phyloP scores from a whole-genome alignment of 2,797 vertebrate genomes.

The Pseudochaenichthys georgianus region DNA sequence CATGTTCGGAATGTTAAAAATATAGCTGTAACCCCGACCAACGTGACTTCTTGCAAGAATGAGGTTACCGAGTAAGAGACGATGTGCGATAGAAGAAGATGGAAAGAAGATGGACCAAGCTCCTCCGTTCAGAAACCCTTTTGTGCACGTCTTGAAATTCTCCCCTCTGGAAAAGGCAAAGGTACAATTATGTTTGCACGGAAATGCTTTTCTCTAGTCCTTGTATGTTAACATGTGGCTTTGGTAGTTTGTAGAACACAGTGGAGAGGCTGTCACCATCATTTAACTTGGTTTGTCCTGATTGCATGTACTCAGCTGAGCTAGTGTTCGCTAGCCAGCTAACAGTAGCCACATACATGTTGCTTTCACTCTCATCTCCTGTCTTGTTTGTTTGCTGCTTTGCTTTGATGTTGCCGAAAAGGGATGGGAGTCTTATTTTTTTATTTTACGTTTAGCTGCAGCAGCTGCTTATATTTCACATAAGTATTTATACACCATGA shows the following conservation, averaged over 20 bases:
- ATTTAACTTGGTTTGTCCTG: conserved; percentile 32
- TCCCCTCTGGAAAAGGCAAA: conserved; percentile 90
- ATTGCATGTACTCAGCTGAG: conserved; percentile 52
- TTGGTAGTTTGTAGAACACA: background rate
- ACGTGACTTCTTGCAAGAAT: conserved; percentile 72
- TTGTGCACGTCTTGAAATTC: conserved; percentile 93
- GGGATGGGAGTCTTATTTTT: too few relatives aligned
- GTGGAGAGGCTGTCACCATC: conserved; percentile 38
- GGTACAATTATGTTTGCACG: conserved; percentile 76
- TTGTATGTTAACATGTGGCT: background rate
- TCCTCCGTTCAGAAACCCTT: conserved; percentile 92
- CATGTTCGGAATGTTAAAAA: conserved; percentile 11
- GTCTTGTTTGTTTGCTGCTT: background rate
- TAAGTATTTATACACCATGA: background rate
- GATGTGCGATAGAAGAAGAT: conserved; percentile 80
- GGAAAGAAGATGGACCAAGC: conserved; percentile 87
- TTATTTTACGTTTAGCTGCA: background rate
- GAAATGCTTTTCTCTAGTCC: too few relatives aligned
- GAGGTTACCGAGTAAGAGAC: conserved; percentile 85
- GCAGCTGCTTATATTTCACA: background rate
- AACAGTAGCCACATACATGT: conserved; percentile 69
- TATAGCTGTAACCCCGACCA: conserved; percentile 18
- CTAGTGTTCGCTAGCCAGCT: conserved; percentile 59
- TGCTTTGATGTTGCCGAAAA: background rate
- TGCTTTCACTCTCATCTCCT: conserved; percentile 45